Evolutionary conservation across 2,797 vertebrate genomes (phyloP).

Genomic region (Micromesistius poutassou): DNA sequence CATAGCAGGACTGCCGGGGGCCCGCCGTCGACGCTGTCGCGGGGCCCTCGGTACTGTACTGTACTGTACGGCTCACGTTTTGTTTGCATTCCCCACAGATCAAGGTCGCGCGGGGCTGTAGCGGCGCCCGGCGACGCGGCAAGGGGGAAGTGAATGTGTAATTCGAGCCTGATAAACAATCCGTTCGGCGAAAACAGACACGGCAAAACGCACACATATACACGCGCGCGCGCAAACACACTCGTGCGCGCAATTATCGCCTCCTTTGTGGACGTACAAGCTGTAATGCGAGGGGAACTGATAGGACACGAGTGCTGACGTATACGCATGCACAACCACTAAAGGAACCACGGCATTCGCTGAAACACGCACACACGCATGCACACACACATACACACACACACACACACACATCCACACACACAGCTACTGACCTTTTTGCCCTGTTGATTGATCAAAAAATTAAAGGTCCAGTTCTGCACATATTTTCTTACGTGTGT

Average conservation of each 20-base stretch:
- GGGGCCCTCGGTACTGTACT: slow-evolving; percentile 54
- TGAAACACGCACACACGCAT: slow-evolving; percentile 15
- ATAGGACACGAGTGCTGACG: background rate
- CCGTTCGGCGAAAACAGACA: slow-evolving; percentile 27
- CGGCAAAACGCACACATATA: slow-evolving; percentile 11
- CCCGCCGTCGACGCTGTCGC: background rate
- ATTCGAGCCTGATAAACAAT: slow-evolving; percentile 30
- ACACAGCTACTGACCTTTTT: background rate
- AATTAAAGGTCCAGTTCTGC: background rate
- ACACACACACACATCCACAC: slow-evolving; percentile 9
- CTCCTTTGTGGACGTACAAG: background rate
- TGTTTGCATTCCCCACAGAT: slow-evolving; percentile 67
- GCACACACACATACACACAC: slow-evolving; percentile 18
- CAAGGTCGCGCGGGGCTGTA: slow-evolving; percentile 59
- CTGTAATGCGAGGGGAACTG: background rate
- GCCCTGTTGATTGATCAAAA: background rate
- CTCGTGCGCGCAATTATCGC: background rate
- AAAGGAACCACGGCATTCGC: background rate
- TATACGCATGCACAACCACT: background rate
- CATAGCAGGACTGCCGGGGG: slow-evolving; percentile 4
- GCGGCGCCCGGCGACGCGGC: slow-evolving; percentile 29
- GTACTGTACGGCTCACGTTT: slow-evolving; percentile 52
- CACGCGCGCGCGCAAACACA: slow-evolving; percentile 10
- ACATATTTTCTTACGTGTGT: background rate
- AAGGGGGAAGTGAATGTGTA: slow-evolving; percentile 28